A percentile compares a stretch with the other conserved stretches of the same genome.
phyloP scores from a whole-genome alignment of 2,797 vertebrate genomes.

The Nannoperca australis region DNA sequence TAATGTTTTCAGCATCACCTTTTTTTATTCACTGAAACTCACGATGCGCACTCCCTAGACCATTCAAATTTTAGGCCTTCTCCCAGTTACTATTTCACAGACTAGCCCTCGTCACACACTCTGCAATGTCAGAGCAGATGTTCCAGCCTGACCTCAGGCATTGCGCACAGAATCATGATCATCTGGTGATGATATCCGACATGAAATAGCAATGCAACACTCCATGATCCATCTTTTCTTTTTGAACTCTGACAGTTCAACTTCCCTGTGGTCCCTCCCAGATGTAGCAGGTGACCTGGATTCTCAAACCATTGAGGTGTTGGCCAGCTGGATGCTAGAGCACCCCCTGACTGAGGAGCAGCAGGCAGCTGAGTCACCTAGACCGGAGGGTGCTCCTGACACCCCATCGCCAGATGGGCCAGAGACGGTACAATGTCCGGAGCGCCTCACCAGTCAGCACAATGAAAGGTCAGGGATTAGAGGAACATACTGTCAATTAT shows the following conservation, averaged over 20 bases:
- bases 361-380: constrained; percentile 64
- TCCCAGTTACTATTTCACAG: constrained; percentile 12
- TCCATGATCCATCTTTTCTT: constrained; percentile 45
- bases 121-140: constrained; percentile 28
- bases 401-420: constrained; percentile 86
- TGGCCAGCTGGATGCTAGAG: constrained; percentile 90
- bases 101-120: neutral
- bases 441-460: constrained; percentile 81
- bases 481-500: neutral
- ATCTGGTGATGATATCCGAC: constrained; percentile 42
- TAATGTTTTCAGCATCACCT: constrained; percentile 1
- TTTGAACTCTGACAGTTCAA: constrained; percentile 61
- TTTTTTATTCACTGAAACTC: constrained; percentile 14
- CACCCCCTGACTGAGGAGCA: constrained; percentile 86
- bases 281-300: constrained; percentile 87
- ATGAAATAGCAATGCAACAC: constrained; percentile 33
- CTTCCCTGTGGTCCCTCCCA: constrained; percentile 67
- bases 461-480: constrained; percentile 81
- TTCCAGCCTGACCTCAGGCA: constrained; percentile 22
- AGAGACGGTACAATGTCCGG: constrained; percentile 86
- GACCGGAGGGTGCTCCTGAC: constrained; percentile 70
- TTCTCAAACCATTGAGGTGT: constrained; percentile 85
- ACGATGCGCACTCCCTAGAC: neutral
- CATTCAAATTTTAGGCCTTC: neutral
- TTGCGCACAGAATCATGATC: constrained; percentile 7